Evolutionary conservation across 2,113 vertebrate species (phyloP).

Genomic region (Hippocampus comes): DNA sequence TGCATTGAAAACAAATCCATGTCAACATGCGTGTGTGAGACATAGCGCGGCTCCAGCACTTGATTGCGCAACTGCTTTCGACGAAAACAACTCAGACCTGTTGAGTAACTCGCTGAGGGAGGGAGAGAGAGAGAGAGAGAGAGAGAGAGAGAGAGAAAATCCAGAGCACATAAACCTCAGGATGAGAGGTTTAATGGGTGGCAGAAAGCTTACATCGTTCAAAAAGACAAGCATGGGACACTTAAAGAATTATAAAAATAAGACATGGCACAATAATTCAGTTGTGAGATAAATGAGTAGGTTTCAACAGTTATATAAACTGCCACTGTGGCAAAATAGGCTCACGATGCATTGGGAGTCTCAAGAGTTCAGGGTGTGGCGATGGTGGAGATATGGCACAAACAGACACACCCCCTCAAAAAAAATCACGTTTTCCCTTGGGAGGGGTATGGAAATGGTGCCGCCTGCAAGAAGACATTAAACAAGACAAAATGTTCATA

Average conservation of each 20-base stretch:
- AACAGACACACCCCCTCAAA: too few relatives aligned
- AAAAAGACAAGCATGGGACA: constrained; percentile 10
- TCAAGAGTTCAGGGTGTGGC: constrained; percentile 52
- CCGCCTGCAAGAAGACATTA: constrained; percentile 22
- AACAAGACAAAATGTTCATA: constrained; percentile 44
- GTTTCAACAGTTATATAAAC: constrained; percentile 1
- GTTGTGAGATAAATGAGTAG: neutral
- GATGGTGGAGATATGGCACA: constrained; percentile 37
- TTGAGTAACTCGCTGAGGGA: constrained; percentile 45
- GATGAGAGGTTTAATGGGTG: constrained; percentile 22
- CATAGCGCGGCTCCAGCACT: constrained; percentile 21
- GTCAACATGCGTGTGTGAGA: constrained; percentile 14
- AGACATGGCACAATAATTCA: neutral
- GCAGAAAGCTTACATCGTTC: constrained; percentile 8
- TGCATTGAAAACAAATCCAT: constrained; percentile 13
- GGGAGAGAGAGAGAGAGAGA: neutral
- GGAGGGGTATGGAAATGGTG: neutral
- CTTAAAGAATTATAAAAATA: neutral
- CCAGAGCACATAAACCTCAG: constrained; percentile 4
- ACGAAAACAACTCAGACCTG: constrained; percentile 58
- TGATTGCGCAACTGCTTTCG: constrained; percentile 53
- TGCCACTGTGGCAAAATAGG: constrained; percentile 33
- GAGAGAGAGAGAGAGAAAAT: neutral
- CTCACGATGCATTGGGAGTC: neutral
- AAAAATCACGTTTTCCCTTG: neutral